These are phyloP conservation scores for Notodonta dromedarius DNA, from an alignment of 2,888 invertebrate genomes.

Conservation along the genomic window DNA sequence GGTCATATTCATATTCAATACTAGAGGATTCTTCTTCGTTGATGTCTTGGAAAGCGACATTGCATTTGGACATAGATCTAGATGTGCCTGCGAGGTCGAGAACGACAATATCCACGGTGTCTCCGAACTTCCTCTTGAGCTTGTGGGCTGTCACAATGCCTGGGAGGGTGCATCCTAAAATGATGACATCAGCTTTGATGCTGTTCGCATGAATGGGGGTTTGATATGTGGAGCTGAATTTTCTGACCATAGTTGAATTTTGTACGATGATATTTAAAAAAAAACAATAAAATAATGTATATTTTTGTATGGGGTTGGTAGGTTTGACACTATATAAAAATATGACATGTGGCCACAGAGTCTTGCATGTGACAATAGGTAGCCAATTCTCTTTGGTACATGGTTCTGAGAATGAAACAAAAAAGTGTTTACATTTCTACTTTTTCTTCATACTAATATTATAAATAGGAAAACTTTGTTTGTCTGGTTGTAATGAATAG, in stretches of 20 bases:
- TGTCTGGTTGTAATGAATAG: too few species aligned
- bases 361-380: too few species aligned
- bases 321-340: background rate
- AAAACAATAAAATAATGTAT: conserved; percentile 5
- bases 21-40: conserved; percentile 23
- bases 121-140: conserved; percentile 69
- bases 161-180: conserved; percentile 73
- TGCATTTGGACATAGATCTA: conserved; percentile 45
- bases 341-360: too few species aligned
- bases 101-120: conserved; percentile 71
- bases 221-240: conserved; percentile 13
- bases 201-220: conserved; percentile 23
- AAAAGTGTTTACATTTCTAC: too few species aligned
- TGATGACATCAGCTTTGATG: conserved; percentile 71
- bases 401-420: too few species aligned
- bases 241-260: conserved; percentile 37
- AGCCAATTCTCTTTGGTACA: too few species aligned
- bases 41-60: conserved; percentile 58
- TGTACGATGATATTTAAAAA: background rate
- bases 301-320: background rate
- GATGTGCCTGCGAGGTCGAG: conserved; percentile 53
- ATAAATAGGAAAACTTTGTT: too few species aligned
- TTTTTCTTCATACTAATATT: too few species aligned
- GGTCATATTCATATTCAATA: conserved; percentile 15
- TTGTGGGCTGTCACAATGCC: conserved; percentile 77